phyloP scores from a whole-genome alignment of 2,888 invertebrate species.

The Melanargia galathea region DNA sequence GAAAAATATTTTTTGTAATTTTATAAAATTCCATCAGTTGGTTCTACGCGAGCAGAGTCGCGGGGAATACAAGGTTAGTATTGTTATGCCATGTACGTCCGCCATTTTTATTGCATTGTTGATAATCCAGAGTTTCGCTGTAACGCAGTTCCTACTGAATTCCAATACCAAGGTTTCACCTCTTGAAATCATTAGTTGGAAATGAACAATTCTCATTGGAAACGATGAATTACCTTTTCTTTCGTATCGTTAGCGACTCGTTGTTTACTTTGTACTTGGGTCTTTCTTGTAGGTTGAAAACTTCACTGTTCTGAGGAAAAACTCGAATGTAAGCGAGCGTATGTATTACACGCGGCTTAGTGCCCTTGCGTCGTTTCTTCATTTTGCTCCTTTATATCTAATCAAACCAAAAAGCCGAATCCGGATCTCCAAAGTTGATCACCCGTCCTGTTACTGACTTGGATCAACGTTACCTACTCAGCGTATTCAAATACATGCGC shows the following conservation, averaged over 20 bases:
- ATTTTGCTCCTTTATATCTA: too few relatives aligned
- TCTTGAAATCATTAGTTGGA: slow-evolving; percentile 13
- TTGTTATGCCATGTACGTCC: slow-evolving; percentile 28
- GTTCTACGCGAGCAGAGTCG: neutral
- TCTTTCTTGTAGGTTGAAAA: too few relatives aligned
- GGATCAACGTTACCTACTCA: too few relatives aligned
- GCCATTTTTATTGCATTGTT: slow-evolving; percentile 37
- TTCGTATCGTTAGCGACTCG: too few relatives aligned
- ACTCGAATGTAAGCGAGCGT: too few relatives aligned
- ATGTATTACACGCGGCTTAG: too few relatives aligned
- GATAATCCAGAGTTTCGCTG: slow-evolving; percentile 36
- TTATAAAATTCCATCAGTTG: neutral
- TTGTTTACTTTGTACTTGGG: too few relatives aligned
- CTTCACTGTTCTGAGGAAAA: too few relatives aligned
- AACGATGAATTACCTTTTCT: slow-evolving; percentile 9
- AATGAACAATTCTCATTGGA: slow-evolving; percentile 15
- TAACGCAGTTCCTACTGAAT: slow-evolving; percentile 39
- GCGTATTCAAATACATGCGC: too few relatives aligned
- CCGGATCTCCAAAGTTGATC: too few relatives aligned
- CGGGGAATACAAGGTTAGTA: neutral
- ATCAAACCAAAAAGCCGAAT: neutral
- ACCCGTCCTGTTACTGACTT: too few relatives aligned
- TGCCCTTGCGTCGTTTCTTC: too few relatives aligned
- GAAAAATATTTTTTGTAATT: neutral
- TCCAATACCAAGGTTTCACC: slow-evolving; percentile 23